Evolutionary conservation across 1,140 invertebrate genomes (phyloP).

Genomic region (Halotydeus destructor): DNA sequence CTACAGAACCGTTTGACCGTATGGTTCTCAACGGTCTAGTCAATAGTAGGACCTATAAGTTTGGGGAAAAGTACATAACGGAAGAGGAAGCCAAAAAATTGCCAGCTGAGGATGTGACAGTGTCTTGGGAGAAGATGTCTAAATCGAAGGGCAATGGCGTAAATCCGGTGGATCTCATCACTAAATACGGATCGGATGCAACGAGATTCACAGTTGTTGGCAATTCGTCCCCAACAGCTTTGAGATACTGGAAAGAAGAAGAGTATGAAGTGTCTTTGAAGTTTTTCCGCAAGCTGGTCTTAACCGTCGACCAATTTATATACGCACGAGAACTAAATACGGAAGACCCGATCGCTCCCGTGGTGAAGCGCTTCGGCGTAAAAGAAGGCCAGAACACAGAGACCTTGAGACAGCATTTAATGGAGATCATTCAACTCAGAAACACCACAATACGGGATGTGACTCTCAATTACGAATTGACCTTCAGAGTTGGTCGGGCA

Average conservation of each 20-base stretch:
- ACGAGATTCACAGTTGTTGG: conserved; percentile 64
- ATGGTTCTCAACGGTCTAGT: conserved; percentile 87
- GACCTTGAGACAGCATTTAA: not conserved
- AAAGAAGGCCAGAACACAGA: not conserved
- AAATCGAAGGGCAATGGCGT: conserved; percentile 95
- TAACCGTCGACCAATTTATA: conserved; percentile 13
- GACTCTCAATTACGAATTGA: conserved; percentile 8
- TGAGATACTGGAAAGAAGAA: conserved; percentile 30
- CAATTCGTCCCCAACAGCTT: conserved; percentile 54
- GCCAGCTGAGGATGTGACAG: conserved; percentile 40
- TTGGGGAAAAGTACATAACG: conserved; percentile 54
- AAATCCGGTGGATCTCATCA: conserved; percentile 60
- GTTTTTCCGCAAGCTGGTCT: conserved; percentile 12
- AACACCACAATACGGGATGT: conserved; percentile 2
- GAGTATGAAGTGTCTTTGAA: conserved; percentile 11
- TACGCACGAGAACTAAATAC: not conserved
- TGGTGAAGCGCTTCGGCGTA: conserved; percentile 5
- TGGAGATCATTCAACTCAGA: not conserved
- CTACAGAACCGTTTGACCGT: conserved; percentile 64
- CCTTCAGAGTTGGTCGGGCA: conserved; percentile 6
- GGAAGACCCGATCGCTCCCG: not conserved
- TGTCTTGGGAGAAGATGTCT: conserved; percentile 93
- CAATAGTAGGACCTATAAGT: conserved; percentile 64
- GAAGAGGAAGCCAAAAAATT: conserved; percentile 36
- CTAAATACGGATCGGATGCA: conserved; percentile 63